Percentiles rank a stretch among this genome's conserved stretches.
These are phyloP conservation scores for Mirounga angustirostris DNA, from an alignment of 2,113 vertebrate species.

Conservation along the genomic window DNA sequence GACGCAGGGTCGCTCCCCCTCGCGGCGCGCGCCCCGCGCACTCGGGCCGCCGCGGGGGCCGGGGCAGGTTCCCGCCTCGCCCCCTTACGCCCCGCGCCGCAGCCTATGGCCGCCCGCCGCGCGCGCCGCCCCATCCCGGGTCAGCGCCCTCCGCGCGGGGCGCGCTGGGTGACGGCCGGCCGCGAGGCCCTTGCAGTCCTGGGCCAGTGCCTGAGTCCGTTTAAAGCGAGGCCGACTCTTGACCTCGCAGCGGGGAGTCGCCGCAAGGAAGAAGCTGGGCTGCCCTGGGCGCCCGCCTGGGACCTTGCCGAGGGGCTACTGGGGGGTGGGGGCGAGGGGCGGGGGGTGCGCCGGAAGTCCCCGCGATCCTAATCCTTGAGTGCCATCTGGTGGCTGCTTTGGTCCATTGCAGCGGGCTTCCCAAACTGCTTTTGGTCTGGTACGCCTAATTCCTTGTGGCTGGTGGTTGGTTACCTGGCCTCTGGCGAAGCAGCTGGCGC, in stretches of 20 bases:
- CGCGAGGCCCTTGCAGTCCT: rapidly evolving
- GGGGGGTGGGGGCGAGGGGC: neutral
- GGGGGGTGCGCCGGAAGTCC: neutral
- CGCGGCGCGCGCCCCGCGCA: neutral
- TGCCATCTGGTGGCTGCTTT: neutral
- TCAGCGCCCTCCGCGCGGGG: rapidly evolving
- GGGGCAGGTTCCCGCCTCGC: neutral
- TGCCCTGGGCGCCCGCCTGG: rapidly evolving
- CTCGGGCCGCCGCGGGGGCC: rapidly evolving
- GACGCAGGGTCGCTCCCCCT: rapidly evolving
- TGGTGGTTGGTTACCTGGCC: neutral
- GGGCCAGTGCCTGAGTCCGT: rapidly evolving
- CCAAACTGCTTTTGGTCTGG: rapidly evolving
- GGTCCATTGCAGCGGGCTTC: neutral
- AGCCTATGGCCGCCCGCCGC: neutral
- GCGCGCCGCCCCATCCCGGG: neutral
- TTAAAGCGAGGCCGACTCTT: rapidly evolving
- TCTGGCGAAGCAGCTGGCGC: neutral
- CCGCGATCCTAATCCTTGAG: neutral
- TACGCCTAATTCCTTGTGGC: rapidly evolving
- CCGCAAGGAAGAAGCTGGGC: rapidly evolving
- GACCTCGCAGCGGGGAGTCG: neutral
- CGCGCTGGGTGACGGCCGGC: rapidly evolving
- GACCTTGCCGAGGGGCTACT: rapidly evolving
- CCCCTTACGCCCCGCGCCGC: neutral